These are phyloP conservation scores for Ennomos quercinarius DNA, from an alignment of 2,888 invertebrate genomes.

Conservation along the genomic window DNA sequence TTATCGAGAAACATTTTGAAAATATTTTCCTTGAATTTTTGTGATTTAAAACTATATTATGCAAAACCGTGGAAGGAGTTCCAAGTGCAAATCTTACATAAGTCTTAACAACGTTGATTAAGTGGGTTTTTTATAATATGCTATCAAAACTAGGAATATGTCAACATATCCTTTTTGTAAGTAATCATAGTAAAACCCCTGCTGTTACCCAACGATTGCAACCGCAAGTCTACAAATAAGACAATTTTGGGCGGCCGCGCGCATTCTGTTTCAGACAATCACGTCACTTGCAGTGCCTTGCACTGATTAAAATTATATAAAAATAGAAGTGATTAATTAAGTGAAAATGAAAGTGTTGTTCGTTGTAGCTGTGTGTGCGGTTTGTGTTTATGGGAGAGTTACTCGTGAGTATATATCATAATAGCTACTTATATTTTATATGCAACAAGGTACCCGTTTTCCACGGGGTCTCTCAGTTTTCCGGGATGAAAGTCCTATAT, in stretches of 20 bases:
- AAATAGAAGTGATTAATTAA: slow-evolving; percentile 3
- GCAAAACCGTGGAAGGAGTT: too few species aligned
- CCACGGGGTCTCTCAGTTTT: too few species aligned
- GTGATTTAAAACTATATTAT: too few species aligned
- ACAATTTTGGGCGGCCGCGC: slow-evolving; percentile 64
- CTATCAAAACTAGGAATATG: not conserved
- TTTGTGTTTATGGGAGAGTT: slow-evolving; percentile 64
- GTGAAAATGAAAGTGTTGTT: slow-evolving; percentile 66
- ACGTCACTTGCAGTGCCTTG: slow-evolving; percentile 40
- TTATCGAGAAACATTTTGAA: too few species aligned
- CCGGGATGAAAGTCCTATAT: too few species aligned
- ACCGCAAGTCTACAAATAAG: slow-evolving; percentile 71
- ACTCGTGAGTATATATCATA: slow-evolving; percentile 67
- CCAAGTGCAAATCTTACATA: too few species aligned
- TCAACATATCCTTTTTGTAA: slow-evolving; percentile 8
- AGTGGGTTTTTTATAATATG: not conserved
- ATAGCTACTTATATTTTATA: not conserved
- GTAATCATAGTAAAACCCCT: slow-evolving; percentile 30
- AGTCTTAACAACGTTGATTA: not conserved
- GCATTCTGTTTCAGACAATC: slow-evolving; percentile 65
- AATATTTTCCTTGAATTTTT: too few species aligned
- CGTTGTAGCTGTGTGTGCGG: slow-evolving; percentile 56
- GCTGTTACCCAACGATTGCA: slow-evolving; percentile 46
- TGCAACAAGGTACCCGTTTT: too few species aligned
- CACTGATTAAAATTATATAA: slow-evolving; percentile 16